Conservation (phyloP, 2,797 vertebrate species). For the Staurois parvus region DNA sequence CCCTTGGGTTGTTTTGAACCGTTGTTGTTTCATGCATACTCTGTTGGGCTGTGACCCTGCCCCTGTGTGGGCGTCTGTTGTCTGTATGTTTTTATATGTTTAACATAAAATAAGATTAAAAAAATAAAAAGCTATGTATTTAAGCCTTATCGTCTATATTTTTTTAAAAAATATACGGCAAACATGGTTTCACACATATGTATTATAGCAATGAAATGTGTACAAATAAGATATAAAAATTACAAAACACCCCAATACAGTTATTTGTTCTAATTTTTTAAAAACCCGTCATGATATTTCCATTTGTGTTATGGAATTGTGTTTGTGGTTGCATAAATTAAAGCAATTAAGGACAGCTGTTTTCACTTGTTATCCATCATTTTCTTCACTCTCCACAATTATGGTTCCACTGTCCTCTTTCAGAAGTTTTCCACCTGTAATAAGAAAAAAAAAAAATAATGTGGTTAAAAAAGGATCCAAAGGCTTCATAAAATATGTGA, state of each 20-base stretch:
- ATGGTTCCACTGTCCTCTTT: conserved; percentile 79
- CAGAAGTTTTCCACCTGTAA: conserved; percentile 81
- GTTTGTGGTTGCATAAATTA: background rate
- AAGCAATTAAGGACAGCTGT: background rate
- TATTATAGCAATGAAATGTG: background rate
- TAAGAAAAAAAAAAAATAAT: conserved; percentile 52
- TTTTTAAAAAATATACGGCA: background rate
- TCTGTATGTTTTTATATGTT: too few species aligned
- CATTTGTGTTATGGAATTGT: background rate
- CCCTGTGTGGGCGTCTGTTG: too few species aligned
- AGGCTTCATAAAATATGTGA: background rate
- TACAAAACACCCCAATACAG: conserved; percentile 17
- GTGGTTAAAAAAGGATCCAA: background rate
- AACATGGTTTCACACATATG: background rate
- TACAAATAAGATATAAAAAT: conserved; percentile 41
- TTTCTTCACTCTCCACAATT: conserved; percentile 89
- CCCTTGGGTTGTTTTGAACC: too few species aligned
- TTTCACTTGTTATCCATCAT: conserved; percentile 73
- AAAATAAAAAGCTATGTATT: background rate
- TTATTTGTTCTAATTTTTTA: background rate
- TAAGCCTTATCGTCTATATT: background rate
- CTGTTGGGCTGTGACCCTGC: too few species aligned
- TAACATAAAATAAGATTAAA: too few species aligned
- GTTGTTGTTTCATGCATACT: too few species aligned
- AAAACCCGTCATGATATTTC: background rate